Conservation (phyloP, 2,113 vertebrate species). For the Urocolius indicus region DNA sequence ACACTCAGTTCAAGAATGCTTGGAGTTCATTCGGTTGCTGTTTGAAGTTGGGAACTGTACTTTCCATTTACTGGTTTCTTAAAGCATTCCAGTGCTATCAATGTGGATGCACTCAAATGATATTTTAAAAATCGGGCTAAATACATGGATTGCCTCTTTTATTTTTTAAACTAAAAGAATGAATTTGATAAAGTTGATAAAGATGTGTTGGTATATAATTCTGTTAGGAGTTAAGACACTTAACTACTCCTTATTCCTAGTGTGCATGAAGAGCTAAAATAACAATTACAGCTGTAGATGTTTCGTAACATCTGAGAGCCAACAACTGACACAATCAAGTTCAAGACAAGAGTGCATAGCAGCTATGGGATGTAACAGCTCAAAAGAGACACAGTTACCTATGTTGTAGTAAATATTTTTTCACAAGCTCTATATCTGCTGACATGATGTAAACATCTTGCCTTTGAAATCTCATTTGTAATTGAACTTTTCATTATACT, state of each 20-base stretch:
- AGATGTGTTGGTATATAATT: background rate
- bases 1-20: fast-evolving
- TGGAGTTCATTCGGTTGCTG: background rate
- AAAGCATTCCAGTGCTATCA: background rate
- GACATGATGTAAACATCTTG: background rate
- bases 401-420: background rate
- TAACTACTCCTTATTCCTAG: background rate
- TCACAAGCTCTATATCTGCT: background rate
- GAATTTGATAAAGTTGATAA: background rate
- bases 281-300: background rate
- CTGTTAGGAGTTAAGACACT: background rate
- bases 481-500: background rate
- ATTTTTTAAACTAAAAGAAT: background rate
- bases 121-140: background rate
- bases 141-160: background rate
- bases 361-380: background rate
- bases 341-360: background rate
- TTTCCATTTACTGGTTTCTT: background rate
- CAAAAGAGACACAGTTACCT: background rate
- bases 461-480: background rate
- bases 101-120: background rate
- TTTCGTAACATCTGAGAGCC: background rate
- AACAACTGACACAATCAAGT: background rate
- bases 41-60: background rate
- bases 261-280: background rate